A percentile compares a stretch with the other conserved stretches of the same genome.
phyloP scores from a whole-genome alignment of 2,113 vertebrate species.

The Bos indicus region DNA sequence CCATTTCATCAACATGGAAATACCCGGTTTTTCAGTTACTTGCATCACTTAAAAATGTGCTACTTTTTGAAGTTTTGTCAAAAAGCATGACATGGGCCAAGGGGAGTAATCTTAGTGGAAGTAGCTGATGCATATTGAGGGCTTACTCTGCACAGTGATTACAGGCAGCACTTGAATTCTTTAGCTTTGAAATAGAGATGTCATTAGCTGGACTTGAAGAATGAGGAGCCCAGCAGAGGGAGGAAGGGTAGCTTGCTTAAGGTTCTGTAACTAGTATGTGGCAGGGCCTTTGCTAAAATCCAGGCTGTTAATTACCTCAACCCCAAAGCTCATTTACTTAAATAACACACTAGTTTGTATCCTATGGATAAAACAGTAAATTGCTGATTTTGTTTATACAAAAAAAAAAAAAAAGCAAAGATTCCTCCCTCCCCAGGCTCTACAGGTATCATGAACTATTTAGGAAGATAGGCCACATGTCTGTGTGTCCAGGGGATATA shows the following conservation, averaged over 20 bases:
- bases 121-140: neutral
- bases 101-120: neutral
- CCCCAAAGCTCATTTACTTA: neutral
- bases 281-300: neutral
- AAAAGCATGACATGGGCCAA: neutral
- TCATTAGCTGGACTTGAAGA: neutral
- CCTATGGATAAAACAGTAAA: neutral
- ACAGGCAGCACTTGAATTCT: neutral
- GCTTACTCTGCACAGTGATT: neutral
- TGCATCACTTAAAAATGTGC: neutral
- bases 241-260: neutral
- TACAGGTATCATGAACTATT: neutral
- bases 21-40: neutral
- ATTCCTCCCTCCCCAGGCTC: neutral
- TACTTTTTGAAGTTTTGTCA: neutral
- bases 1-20: neutral
- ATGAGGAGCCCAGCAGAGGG: neutral
- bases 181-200: neutral
- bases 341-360: neutral
- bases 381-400: neutral
- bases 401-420: neutral
- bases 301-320: neutral
- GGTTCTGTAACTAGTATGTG: rapidly evolving
- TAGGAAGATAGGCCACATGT: neutral
- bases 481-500: no score